Percentiles rank a stretch among this genome's conserved stretches.
Conservation (phyloP, 2,113 vertebrate genomes). For the Podarcis muralis region DNA sequence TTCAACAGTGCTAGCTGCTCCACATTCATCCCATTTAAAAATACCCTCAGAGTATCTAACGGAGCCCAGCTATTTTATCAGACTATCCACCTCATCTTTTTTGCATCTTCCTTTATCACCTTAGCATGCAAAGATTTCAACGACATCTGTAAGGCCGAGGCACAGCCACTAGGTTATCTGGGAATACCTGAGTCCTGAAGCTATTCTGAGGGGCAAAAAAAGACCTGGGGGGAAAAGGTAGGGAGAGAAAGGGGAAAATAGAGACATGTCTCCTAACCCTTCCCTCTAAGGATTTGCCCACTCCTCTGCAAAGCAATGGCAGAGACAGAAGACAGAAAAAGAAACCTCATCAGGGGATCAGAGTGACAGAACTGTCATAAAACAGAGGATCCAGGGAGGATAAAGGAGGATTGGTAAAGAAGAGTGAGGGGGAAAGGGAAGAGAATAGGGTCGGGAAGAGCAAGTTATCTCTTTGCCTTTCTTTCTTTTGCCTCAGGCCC, state of each 20-base stretch:
- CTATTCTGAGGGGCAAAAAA: background rate
- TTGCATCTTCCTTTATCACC: background rate
- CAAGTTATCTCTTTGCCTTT: conserved; percentile 74
- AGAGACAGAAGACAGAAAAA: conserved; percentile 50
- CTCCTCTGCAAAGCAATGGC: conserved; percentile 22
- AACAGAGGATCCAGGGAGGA: conserved; percentile 65
- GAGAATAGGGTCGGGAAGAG: conserved; percentile 68
- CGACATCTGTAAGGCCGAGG: conserved; percentile 11
- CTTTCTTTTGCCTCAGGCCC: conserved; percentile 72
- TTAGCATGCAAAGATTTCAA: background rate
- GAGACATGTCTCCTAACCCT: background rate
- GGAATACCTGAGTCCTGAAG: background rate
- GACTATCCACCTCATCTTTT: background rate
- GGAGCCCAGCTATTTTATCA: accelerated
- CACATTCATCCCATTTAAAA: background rate
- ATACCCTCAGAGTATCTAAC: background rate
- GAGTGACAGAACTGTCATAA: conserved; percentile 62
- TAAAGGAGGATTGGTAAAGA: conserved; percentile 70
- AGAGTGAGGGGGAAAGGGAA: conserved; percentile 57
- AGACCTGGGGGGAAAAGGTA: conserved; percentile 2
- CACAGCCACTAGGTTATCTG: background rate
- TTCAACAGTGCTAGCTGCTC: background rate
- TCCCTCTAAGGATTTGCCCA: conserved; percentile 42
- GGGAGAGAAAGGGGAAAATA: background rate
- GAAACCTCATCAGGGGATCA: conserved; percentile 67